Base-by-base conservation (phyloP, 2,797 vertebrate genomes). In the Sebastes itinus region DNA sequence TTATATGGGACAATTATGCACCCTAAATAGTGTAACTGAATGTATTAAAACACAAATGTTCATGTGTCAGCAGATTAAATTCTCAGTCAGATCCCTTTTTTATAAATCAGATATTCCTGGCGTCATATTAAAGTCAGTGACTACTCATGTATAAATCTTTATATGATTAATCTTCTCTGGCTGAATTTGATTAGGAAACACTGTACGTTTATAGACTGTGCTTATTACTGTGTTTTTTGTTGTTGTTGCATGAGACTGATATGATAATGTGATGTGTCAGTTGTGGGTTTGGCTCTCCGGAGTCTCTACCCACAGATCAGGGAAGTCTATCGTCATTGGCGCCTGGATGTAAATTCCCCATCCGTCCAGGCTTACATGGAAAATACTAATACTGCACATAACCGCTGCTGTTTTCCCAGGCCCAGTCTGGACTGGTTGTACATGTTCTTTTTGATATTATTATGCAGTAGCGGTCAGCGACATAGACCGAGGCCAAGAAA, bases 311-410 rank as follows among this genome's bases (percentile, higher is more conserved):
- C 89, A 64, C 90, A 91, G 75, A 88, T 59, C 65, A 83, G 78
- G 73, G 75, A 87, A 87, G 78, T 89, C 77, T 85, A 11, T 76
- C 14, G 78, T 90, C 89, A 81, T 81, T 66, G 89, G 88, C 86
- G 89, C 89, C 91, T 86, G 77, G 61, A 82, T 80, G 80, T 76
- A 69, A 72, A 78, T 82, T 84, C 77, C 78, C 75, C 56, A 33
- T 89, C 77, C 46, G 68, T 76, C 59, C 77, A 77, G 69, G 63
- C 77, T 88, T 85, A 90, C 92, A 87, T 78, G 89, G 88, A 93
- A 92, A 92, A 89, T 67, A 67, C 69, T 70, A 49, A 85, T 73
- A 59, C 56, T 62, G 75, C 80, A 77, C 75, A 64, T 56, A 87
- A 87, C 66, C 81, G 42, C 80, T 46, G 69, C 83, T 78, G 73